Evolutionary conservation across 2,888 invertebrate genomes (phyloP).

Genomic region (Apodemia duryi): DNA sequence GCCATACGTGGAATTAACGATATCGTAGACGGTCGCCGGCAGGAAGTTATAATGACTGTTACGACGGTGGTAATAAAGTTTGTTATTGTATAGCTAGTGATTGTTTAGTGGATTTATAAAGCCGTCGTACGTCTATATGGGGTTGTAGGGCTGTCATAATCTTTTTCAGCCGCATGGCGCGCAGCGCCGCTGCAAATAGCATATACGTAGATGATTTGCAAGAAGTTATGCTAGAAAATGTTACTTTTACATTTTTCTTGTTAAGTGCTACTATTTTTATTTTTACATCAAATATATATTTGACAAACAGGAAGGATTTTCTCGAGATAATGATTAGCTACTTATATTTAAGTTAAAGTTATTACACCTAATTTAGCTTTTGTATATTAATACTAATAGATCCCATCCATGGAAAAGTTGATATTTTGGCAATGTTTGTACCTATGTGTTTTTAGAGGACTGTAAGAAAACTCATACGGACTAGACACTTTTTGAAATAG

Average conservation of each 20-base stretch:
- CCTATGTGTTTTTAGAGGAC: too few relatives aligned
- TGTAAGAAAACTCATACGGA: too few relatives aligned
- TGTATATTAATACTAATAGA: too few relatives aligned
- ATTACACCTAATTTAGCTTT: too few relatives aligned
- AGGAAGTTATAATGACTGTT: constrained; percentile 50
- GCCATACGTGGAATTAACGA: constrained; percentile 72
- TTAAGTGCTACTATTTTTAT: background rate
- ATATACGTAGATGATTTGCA: constrained; percentile 54
- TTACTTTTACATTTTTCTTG: background rate
- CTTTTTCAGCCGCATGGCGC: constrained; percentile 74
- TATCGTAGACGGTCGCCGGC: constrained; percentile 47
- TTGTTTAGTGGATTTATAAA: constrained; percentile 59
- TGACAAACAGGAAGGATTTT: background rate
- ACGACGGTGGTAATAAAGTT: constrained; percentile 40
- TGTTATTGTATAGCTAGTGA: constrained; percentile 39
- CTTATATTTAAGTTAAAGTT: too few relatives aligned
- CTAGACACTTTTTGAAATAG: too few relatives aligned
- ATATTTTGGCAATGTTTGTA: too few relatives aligned
- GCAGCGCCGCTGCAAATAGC: constrained; percentile 52
- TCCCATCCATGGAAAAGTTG: too few relatives aligned
- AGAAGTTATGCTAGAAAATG: constrained; percentile 40
- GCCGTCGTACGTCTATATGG: constrained; percentile 55
- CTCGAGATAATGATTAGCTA: too few relatives aligned
- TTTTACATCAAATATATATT: background rate
- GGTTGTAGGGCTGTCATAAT: constrained; percentile 71